These are phyloP conservation scores for Dryobates pubescens DNA, from an alignment of 2,797 vertebrate genomes.

Conservation along the genomic window DNA sequence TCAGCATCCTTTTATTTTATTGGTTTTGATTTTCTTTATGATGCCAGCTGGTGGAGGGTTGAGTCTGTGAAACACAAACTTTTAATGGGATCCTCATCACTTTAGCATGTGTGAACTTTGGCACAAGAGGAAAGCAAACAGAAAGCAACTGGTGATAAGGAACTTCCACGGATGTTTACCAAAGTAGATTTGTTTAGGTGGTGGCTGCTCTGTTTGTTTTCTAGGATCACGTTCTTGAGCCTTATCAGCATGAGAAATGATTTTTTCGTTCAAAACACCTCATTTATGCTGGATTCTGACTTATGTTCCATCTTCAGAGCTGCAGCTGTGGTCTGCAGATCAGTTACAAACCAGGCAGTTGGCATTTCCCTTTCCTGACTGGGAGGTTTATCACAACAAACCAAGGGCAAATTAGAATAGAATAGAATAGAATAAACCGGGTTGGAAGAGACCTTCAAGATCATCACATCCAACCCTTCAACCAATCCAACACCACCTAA, in stretches of 20 bases:
- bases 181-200: neutral
- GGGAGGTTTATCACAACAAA: neutral
- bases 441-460: too few species aligned
- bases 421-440: too few species aligned
- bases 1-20: too few species aligned
- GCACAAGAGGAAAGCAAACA: neutral
- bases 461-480: too few species aligned
- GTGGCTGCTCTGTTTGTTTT: conserved; percentile 7
- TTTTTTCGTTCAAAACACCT: neutral
- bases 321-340: neutral
- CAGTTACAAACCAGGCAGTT: neutral
- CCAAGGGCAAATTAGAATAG: neutral
- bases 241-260: neutral
- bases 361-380: neutral
- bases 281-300: neutral
- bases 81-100: neutral
- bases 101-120: neutral
- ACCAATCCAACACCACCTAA: too few species aligned
- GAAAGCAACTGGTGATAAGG: neutral
- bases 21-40: neutral
- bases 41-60: neutral
- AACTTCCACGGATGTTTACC: neutral
- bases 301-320: fast-evolving
- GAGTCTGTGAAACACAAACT: neutral
- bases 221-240: neutral